These are phyloP conservation scores for Drosophila repleta DNA, from an alignment of 1,140 invertebrate species.

Conservation along the genomic window DNA sequence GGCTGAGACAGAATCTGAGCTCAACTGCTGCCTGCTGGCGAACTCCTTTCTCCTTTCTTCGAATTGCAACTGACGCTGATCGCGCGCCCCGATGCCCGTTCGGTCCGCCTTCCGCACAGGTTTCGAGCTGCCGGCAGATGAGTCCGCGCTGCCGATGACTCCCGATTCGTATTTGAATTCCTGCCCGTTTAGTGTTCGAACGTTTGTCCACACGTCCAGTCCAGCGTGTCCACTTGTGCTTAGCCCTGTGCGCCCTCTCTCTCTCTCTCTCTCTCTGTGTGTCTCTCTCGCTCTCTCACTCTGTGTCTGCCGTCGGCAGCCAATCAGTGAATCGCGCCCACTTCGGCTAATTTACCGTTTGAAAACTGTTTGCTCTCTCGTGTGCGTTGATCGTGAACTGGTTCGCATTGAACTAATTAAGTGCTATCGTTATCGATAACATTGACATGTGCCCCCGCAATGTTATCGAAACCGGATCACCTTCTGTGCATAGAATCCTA, in stretches of 20 bases:
- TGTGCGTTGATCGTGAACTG: conserved; percentile 1
- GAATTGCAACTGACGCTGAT: conserved; percentile 49
- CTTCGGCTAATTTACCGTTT: conserved; percentile 59
- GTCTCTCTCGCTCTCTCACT: conserved; percentile 17
- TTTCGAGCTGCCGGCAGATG: conserved; percentile 39
- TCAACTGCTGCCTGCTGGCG: conserved; percentile 15
- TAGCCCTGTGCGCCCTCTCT: neutral
- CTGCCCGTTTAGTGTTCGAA: conserved; percentile 76
- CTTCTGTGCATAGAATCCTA: neutral
- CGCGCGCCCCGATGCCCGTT: conserved; percentile 9
- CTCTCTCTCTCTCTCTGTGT: conserved; percentile 19
- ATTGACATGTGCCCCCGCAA: conserved; percentile 29
- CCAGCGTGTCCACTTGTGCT: conserved; percentile 43
- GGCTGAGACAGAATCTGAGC: conserved; percentile 2
- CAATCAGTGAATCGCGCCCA: conserved; percentile 20
- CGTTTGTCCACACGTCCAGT: conserved; percentile 80
- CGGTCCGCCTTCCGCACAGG: conserved; percentile 40
- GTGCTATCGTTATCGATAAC: conserved; percentile 29
- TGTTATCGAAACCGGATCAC: conserved; percentile 1
- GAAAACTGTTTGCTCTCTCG: conserved; percentile 55
- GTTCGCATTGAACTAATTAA: conserved; percentile 28
- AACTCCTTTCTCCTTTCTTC: conserved; percentile 73
- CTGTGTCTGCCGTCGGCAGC: conserved; percentile 29
- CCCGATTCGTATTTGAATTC: conserved; percentile 24
- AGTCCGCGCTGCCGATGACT: conserved; percentile 22